Conservation (phyloP, 2,113 vertebrate species). For the Elephantulus edwardii region DNA sequence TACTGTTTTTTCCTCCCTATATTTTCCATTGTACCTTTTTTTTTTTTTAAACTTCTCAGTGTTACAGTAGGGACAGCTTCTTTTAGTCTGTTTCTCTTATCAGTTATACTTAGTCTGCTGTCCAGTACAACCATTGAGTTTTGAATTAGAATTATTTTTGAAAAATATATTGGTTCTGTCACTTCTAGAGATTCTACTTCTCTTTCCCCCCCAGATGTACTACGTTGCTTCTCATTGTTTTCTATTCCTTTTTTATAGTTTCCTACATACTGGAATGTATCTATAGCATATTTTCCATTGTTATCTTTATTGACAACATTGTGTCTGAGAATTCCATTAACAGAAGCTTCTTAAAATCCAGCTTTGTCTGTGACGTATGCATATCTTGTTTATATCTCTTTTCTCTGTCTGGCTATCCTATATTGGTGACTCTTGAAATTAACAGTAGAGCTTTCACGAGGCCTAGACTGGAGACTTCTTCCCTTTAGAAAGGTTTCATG, state of each 20-base stretch:
- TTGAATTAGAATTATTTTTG: conserved; percentile 3
- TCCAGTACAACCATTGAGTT: neutral
- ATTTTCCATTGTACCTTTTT: neutral
- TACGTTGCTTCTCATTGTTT: neutral
- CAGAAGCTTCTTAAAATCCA: neutral
- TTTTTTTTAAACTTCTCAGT: neutral
- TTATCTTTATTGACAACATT: neutral
- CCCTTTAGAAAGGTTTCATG: neutral
- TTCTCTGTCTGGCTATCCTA: neutral
- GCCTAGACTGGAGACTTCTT: neutral
- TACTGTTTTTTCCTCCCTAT: neutral
- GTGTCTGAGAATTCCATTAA: neutral
- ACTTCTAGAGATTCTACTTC: neutral
- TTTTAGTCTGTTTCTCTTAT: neutral
- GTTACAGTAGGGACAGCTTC: neutral
- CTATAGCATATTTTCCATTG: neutral
- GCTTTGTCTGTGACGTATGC: neutral
- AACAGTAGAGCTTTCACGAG: neutral
- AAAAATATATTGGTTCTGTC: neutral
- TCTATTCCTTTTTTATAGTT: too few relatives aligned
- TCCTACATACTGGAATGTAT: too few relatives aligned
- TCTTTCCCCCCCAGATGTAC: neutral
- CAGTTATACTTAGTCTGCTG: neutral
- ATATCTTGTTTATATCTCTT: neutral
- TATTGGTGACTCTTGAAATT: neutral